These are phyloP conservation scores for Melanogrammus aeglefinus DNA, from an alignment of 2,797 vertebrate species.

Conservation along the genomic window DNA sequence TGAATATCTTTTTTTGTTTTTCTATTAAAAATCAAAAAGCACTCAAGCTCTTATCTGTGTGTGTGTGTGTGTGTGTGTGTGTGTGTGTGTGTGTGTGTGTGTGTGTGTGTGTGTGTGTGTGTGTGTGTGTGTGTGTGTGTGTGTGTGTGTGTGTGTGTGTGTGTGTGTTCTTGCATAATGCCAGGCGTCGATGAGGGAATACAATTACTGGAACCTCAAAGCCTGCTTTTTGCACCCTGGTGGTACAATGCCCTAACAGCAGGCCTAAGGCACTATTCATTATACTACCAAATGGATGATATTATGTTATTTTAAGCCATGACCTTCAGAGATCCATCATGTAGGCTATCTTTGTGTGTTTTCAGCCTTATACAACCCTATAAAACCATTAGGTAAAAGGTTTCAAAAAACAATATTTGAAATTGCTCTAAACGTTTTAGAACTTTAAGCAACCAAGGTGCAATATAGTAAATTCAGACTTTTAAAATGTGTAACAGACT, in stretches of 20 bases:
- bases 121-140: constrained; percentile 21
- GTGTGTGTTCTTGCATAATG: background rate
- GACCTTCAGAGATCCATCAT: too few relatives aligned
- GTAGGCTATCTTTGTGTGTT: too few relatives aligned
- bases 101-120: constrained; percentile 20
- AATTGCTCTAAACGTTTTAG: too few relatives aligned
- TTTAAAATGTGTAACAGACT: too few relatives aligned
- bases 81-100: constrained; percentile 17
- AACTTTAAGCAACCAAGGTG: too few relatives aligned
- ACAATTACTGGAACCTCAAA: constrained; percentile 13
- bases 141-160: constrained; percentile 22
- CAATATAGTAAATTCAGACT: too few relatives aligned
- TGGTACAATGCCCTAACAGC: constrained; percentile 36
- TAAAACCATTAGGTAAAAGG: too few relatives aligned
- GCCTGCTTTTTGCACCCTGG: constrained; percentile 49
- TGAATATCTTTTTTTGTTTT: constrained; percentile 69
- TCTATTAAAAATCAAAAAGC: constrained; percentile 77
- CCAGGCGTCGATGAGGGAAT: background rate
- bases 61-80: background rate
- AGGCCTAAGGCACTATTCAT: background rate
- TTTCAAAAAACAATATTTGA: too few relatives aligned
- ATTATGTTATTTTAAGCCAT: too few relatives aligned
- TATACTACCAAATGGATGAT: too few relatives aligned
- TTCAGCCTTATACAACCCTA: too few relatives aligned
- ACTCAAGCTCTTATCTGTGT: constrained; percentile 51